Conservation (phyloP, 2,888 invertebrate species). For the Mylabris sibirica region DNA sequence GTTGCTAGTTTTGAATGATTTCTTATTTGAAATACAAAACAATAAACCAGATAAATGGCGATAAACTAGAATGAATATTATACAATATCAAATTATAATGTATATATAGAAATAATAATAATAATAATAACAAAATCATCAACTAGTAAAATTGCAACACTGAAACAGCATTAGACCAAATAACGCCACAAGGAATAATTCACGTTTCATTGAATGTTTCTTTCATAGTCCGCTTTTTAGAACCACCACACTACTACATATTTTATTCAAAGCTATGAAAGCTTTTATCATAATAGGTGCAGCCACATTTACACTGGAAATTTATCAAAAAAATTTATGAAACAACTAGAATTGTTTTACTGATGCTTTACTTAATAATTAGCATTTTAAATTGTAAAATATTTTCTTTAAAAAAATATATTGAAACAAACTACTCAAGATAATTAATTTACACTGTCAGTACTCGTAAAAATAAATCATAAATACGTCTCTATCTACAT, state of each 20-base stretch:
- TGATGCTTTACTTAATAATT: not conserved
- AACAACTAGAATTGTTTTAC: not conserved
- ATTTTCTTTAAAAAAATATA: not conserved
- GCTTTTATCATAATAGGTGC: constrained; percentile 1
- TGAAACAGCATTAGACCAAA: constrained; percentile 29
- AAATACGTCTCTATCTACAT: not conserved
- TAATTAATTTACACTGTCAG: constrained; percentile 3
- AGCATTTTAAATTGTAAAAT: not conserved
- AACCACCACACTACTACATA: constrained; percentile 8
- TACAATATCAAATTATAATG: constrained; percentile 18
- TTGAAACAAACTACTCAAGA: not conserved
- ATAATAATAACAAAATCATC: constrained; percentile 21
- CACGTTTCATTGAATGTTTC: constrained; percentile 36
- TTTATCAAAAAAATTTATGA: not conserved
- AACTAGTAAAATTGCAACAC: constrained; percentile 22
- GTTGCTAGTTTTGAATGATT: constrained; percentile 24
- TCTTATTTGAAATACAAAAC: constrained; percentile 11
- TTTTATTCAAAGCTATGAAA: not conserved
- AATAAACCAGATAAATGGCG: constrained; percentile 7
- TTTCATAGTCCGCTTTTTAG: constrained; percentile 18
- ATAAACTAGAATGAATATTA: constrained; percentile 20
- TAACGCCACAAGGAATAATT: constrained; percentile 30
- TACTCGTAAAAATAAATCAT: not conserved
- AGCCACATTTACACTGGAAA: not conserved
- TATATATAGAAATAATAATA: not conserved